Evolutionary conservation across 1,140 invertebrate species (phyloP), one percentile per base, ranked within the genome.

Genomic region (Mactra quadrangularis): DNA sequence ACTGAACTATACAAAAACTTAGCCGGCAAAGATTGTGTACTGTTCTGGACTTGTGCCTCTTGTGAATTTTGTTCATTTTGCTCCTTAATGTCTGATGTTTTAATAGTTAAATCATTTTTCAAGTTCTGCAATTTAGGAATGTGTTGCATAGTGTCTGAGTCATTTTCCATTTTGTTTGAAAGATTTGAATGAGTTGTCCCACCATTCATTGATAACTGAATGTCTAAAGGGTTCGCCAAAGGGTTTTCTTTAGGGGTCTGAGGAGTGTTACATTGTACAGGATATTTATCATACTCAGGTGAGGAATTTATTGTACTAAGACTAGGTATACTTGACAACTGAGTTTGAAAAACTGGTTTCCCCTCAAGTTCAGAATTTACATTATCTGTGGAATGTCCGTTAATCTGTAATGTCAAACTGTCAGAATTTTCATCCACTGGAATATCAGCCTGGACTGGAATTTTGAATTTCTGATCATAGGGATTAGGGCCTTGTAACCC

Each of bases 191-290:
- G 13, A n/a, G 13, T 29, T 15, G 1, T 45, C 6, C 17, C 45
- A 53, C 64, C 64, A 33, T 27, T 29, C 41, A 55, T 0, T 2
- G 45, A 60, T 25, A 78, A 55, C 62, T 78, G 60, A 15, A 47
- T n/a, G n/a, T 81, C 64, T 57, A 81, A 57, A 0, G 77, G 64
- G 33, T 68, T 70, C 6, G 59, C 38, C 19, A 64, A 59, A 17
- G 77, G 53, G 33, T 74, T 74, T 11, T 81, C 77, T 33, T 81
- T 81, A 25, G 77, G 77, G 31, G 77, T 70, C 27, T 81, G 77
- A 25, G 77, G 77, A 17, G 77, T 81, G 33, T 81, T 81, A 71
- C 77, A 81, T 45, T 81, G 77, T 17, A 81, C 64, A 60, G 77
- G 66, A 45, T 70, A 71, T 55, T 81, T 81, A 47, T 81, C 62